phyloP scores from a whole-genome alignment of 2,797 vertebrate species.

The Sciurus carolinensis region DNA sequence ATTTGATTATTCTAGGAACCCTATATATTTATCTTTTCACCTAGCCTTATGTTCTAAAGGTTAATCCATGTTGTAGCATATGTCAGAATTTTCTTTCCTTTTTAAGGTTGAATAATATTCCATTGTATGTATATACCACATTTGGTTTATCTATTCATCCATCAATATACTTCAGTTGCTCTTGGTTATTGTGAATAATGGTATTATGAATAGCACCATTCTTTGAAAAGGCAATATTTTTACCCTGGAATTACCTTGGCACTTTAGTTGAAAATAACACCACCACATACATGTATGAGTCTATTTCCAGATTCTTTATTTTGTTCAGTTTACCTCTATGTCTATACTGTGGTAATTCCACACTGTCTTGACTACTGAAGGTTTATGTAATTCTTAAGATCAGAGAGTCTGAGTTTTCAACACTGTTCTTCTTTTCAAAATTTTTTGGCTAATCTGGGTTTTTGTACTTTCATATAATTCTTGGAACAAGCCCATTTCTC shows the following conservation, averaged over 20 bases:
- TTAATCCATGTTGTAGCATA: too few relatives aligned
- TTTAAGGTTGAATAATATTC: too few relatives aligned
- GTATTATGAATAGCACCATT: not conserved
- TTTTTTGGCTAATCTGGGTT: conserved; percentile 25
- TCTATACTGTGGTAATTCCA: not conserved
- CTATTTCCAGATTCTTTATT: conserved; percentile 44
- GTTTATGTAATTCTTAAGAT: conserved; percentile 9
- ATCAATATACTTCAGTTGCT: too few relatives aligned
- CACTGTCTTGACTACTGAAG: conserved; percentile 11
- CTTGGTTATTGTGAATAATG: too few relatives aligned
- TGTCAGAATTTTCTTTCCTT: too few relatives aligned
- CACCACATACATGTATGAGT: not conserved
- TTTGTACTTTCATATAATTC: conserved; percentile 48
- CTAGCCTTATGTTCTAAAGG: too few relatives aligned
- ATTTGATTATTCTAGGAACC: not conserved
- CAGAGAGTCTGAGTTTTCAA: not conserved
- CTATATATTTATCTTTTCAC: too few relatives aligned
- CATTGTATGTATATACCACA: too few relatives aligned
- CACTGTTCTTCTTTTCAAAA: conserved; percentile 51
- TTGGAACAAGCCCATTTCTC: conserved; percentile 32
- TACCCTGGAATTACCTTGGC: not conserved
- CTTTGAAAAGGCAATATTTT: not conserved
- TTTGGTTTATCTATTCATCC: too few relatives aligned
- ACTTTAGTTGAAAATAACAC: conserved; percentile 20
- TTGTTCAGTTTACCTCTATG: not conserved